These are phyloP conservation scores for Montipora sp. DNA, from an alignment of 64 coral and sea anemone species.

Conservation along the genomic window DNA sequence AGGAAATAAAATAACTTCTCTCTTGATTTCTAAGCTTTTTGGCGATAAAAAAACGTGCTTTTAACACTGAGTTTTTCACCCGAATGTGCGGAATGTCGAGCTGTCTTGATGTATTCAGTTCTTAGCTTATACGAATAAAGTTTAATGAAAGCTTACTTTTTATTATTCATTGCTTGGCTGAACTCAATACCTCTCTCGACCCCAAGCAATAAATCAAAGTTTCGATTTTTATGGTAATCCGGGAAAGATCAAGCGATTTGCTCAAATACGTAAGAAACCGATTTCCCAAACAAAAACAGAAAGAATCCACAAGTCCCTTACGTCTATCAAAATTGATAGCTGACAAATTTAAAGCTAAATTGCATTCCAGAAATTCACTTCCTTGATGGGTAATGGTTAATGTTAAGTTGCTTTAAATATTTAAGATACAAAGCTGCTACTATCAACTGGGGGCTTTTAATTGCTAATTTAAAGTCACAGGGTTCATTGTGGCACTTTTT, in stretches of 20 bases:
- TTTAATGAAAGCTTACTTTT: neutral
- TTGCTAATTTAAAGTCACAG: neutral
- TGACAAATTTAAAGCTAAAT: neutral
- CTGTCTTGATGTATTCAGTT: neutral
- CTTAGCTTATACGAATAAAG: neutral
- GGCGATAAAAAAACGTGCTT: neutral
- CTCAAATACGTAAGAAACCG: neutral
- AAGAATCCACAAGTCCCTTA: neutral
- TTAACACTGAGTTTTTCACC: neutral
- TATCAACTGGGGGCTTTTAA: neutral
- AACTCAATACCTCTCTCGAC: neutral
- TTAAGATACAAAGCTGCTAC: neutral
- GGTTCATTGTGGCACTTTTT: neutral
- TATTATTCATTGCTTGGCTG: neutral
- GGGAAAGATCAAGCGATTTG: neutral
- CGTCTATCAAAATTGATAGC: neutral
- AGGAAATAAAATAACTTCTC: neutral
- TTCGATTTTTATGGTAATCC: neutral
- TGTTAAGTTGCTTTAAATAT: neutral
- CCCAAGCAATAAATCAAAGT: neutral
- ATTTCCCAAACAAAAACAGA: neutral
- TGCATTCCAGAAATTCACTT: conserved; percentile 6
- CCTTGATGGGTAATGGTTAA: neutral
- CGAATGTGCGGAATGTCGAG: neutral
- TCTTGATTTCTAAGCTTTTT: neutral